Conservation (phyloP, 2,888 invertebrate species). For the Chloroclystis v-ata region DNA sequence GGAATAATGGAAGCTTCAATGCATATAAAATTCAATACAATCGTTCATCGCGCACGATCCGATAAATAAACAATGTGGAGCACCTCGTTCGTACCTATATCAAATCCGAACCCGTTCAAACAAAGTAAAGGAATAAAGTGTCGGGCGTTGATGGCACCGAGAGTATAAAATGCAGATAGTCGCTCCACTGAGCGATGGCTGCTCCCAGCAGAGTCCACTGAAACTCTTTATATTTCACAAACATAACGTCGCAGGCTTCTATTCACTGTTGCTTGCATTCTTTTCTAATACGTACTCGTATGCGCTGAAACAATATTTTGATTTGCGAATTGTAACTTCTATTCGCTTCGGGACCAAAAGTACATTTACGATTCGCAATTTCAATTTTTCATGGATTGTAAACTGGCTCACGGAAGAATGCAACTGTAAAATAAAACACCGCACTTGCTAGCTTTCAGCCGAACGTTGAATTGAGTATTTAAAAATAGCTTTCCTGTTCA, state of each 20-base stretch:
- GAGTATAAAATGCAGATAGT: constrained; percentile 69
- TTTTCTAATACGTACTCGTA: constrained; percentile 21
- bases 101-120: constrained; percentile 33
- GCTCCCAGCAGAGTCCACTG: constrained; percentile 60
- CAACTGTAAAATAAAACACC: constrained; percentile 13
- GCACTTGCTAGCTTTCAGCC: constrained; percentile 18
- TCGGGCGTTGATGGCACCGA: constrained; percentile 47
- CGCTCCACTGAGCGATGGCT: constrained; percentile 56
- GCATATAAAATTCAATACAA: constrained; percentile 46
- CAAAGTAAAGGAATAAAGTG: constrained; percentile 60
- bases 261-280: constrained; percentile 33
- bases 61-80: constrained; percentile 55
- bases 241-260: constrained; percentile 12
- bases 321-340: constrained; percentile 16
- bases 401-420: constrained; percentile 31
- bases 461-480: constrained; percentile 30
- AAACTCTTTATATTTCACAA: constrained; percentile 36
- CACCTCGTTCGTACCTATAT: constrained; percentile 36
- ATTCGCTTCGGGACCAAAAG: constrained; percentile 15
- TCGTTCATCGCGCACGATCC: constrained; percentile 42
- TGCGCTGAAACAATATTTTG: constrained; percentile 22
- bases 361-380: constrained; percentile 18
- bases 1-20: constrained; percentile 33
- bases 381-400: constrained; percentile 27
- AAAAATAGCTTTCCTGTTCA: constrained; percentile 35